phyloP scores from a whole-genome alignment of 2,113 vertebrate genomes.

The Melanocharis versteri region DNA sequence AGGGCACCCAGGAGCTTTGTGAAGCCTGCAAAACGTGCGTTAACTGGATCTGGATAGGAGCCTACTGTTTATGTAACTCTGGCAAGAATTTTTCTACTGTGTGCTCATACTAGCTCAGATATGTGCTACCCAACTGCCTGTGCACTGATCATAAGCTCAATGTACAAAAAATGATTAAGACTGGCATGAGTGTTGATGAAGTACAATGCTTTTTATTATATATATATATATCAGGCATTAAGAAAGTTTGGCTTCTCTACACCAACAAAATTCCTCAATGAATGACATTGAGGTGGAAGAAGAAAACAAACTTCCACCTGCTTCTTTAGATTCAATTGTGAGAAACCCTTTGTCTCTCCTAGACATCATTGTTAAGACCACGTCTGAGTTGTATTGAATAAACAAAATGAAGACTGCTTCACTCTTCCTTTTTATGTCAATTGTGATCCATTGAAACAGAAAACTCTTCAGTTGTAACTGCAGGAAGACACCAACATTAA shows the following conservation, averaged over 20 bases:
- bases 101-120: not conserved
- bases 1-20: not conserved
- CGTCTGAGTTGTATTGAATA: fast-evolving
- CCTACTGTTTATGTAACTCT: not conserved
- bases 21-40: not conserved
- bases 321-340: not conserved
- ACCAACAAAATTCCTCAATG: not conserved
- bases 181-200: fast-evolving
- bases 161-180: not conserved
- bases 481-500: not conserved
- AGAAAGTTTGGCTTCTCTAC: not conserved
- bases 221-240: not conserved
- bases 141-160: not conserved
- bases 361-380: not conserved
- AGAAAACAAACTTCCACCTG: not conserved
- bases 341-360: not conserved
- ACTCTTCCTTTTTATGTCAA: not conserved
- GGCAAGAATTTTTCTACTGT: not conserved
- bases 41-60: not conserved
- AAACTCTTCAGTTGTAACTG: not conserved
- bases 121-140: not conserved
- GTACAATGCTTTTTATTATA: not conserved
- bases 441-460: not conserved
- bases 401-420: not conserved
- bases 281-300: not conserved